phyloP scores from a whole-genome alignment of 2,888 invertebrate species.

The Hemithea aestivaria region DNA sequence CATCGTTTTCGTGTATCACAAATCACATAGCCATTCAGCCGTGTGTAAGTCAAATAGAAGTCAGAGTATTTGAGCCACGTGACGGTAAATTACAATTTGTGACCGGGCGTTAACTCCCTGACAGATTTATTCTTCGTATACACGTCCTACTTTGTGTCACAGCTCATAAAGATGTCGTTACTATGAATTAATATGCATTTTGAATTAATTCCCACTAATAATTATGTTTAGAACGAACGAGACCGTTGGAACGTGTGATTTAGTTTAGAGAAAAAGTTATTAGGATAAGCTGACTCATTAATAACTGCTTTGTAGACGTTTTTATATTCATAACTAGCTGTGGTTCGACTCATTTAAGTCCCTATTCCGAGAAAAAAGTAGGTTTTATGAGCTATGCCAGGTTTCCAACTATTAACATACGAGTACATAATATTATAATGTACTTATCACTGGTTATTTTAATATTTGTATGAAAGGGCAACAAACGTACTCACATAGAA shows the following conservation, averaged over 20 bases:
- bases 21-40: conserved; percentile 15
- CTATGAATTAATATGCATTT: conserved; percentile 61
- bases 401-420: too few relatives aligned
- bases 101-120: conserved; percentile 60
- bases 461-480: too few relatives aligned
- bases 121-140: conserved; percentile 70
- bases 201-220: conserved; percentile 57
- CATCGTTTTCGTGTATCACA: conserved; percentile 7
- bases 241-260: conserved; percentile 28
- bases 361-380: too few relatives aligned
- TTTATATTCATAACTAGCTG: too few relatives aligned
- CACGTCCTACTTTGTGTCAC: conserved; percentile 70
- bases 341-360: too few relatives aligned
- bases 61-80: conserved; percentile 48
- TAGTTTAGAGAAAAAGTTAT: conserved; percentile 25
- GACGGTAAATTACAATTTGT: conserved; percentile 71
- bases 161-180: conserved; percentile 72
- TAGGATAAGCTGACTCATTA: conserved; percentile 14
- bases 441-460: too few relatives aligned
- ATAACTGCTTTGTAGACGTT: conserved; percentile 4
- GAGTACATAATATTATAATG: too few relatives aligned
- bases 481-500: too few relatives aligned
- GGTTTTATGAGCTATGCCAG: too few relatives aligned
- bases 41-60: conserved; percentile 21
- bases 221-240: conserved; percentile 39